Percentiles rank a stretch among this genome's conserved stretches.
phyloP scores from a whole-genome alignment of 1,140 invertebrate species.

The Drosophila rufa region DNA sequence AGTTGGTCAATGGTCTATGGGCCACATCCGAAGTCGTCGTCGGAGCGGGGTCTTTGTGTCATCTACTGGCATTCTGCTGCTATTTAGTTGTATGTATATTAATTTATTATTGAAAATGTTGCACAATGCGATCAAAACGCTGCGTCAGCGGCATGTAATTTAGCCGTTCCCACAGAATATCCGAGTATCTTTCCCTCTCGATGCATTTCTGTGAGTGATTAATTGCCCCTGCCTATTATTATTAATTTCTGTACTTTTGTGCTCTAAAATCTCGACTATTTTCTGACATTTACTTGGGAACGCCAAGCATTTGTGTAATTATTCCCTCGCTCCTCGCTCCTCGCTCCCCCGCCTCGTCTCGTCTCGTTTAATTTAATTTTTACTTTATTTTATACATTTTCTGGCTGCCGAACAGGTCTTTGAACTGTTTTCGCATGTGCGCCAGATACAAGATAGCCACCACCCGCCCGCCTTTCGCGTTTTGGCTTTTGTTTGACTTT shows the following conservation, averaged over 20 bases:
- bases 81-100: slow-evolving; percentile 30
- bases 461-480: too few species aligned
- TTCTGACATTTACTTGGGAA: slow-evolving; percentile 48
- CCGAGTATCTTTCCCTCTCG: slow-evolving; percentile 24
- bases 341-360: not conserved
- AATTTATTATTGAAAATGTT: slow-evolving; percentile 37
- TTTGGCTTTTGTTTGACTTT: slow-evolving; percentile 30
- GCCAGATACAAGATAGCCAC: slow-evolving; percentile 66
- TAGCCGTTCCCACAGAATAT: slow-evolving; percentile 56
- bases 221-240: slow-evolving; percentile 65
- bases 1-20: slow-evolving; percentile 70
- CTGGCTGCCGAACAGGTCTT: slow-evolving; percentile 71
- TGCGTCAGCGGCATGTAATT: slow-evolving; percentile 65
- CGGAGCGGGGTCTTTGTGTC: slow-evolving; percentile 49
- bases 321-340: slow-evolving; percentile 32
- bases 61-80: slow-evolving; percentile 34
- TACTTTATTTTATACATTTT: slow-evolving; percentile 34
- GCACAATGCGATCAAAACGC: slow-evolving; percentile 57
- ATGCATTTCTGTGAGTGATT: slow-evolving; percentile 42
- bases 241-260: slow-evolving; percentile 28
- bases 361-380: slow-evolving; percentile 24
- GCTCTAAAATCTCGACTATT: slow-evolving; percentile 47
- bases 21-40: slow-evolving; percentile 9
- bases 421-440: slow-evolving; percentile 79
- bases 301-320: slow-evolving; percentile 55